phyloP scores from a whole-genome alignment of 2,113 vertebrate species.

The Toxotes jaculatrix region DNA sequence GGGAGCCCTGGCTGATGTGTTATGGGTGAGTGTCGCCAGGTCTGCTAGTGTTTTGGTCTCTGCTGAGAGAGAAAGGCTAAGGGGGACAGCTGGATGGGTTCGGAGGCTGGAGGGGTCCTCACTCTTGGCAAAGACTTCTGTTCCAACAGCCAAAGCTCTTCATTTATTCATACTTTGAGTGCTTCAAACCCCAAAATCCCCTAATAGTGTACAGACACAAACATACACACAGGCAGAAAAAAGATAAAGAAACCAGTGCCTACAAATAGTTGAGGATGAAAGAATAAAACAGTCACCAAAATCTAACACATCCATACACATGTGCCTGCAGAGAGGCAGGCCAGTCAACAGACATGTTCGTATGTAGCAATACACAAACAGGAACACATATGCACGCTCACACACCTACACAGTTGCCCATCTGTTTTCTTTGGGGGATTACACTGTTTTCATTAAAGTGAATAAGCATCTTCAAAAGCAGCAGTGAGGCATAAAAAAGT shows the following conservation, averaged over 20 bases:
- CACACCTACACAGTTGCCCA: slow-evolving; percentile 70
- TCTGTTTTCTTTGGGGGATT: slow-evolving; percentile 81
- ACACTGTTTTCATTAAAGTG: slow-evolving; percentile 73
- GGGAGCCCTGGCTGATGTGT: slow-evolving; percentile 44
- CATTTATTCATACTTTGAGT: slow-evolving; percentile 80
- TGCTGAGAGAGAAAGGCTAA: slow-evolving; percentile 56
- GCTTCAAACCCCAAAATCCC: slow-evolving; percentile 65
- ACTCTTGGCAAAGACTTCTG: slow-evolving; percentile 63
- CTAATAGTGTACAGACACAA: slow-evolving; percentile 44
- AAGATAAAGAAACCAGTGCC: slow-evolving; percentile 39
- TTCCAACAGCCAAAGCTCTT: slow-evolving; percentile 70
- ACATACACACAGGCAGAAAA: slow-evolving; percentile 24
- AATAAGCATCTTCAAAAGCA: slow-evolving; percentile 75
- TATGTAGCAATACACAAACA: slow-evolving; percentile 13
- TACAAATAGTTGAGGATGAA: slow-evolving; percentile 47
- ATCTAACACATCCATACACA: slow-evolving; percentile 47
- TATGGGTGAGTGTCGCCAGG: slow-evolving; percentile 51
- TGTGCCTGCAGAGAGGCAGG: slow-evolving; percentile 33
- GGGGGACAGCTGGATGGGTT: slow-evolving; percentile 75
- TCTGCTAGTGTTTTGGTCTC: slow-evolving; percentile 59
- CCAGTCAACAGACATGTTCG: slow-evolving; percentile 35
- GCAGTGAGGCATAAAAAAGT: slow-evolving; percentile 70
- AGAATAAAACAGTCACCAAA: slow-evolving; percentile 27
- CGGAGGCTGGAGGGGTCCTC: slow-evolving; percentile 71
- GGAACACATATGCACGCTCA: slow-evolving; percentile 11